A percentile compares a stretch with the other conserved stretches of the same genome.
Evolutionary conservation across 2,113 vertebrate genomes (phyloP).

Genomic region (Nothoprocta perdicaria): DNA sequence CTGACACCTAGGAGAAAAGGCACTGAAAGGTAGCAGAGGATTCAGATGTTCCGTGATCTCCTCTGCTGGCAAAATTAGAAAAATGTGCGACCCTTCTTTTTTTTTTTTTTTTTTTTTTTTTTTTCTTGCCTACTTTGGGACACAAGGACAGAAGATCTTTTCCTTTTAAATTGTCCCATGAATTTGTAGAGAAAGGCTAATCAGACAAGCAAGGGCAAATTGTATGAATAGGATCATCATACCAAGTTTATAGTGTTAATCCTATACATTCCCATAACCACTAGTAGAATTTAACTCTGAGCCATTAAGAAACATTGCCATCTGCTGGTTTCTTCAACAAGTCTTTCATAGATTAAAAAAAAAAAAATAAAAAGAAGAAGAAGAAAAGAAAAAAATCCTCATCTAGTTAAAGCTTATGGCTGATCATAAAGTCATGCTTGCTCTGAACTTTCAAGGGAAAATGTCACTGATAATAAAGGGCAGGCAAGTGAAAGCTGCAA

Average conservation of each 20-base stretch:
- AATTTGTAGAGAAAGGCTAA: background rate
- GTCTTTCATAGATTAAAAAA: background rate
- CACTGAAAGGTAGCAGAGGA: background rate
- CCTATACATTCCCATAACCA: background rate
- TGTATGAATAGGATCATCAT: background rate
- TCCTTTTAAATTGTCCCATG: background rate
- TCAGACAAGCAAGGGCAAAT: background rate
- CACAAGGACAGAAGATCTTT: background rate
- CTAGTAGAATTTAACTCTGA: background rate
- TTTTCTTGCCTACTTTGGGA: background rate
- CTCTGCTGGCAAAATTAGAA: background rate
- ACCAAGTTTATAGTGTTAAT: background rate
- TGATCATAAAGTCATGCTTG: conserved; percentile 52
- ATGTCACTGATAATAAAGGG: conserved; percentile 68
- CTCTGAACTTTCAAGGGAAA: conserved; percentile 65
- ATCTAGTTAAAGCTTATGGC: conserved; percentile 32
- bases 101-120: background rate
- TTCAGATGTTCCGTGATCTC: background rate
- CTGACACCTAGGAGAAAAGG: background rate
- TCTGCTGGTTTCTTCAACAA: conserved; percentile 57
- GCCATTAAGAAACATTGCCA: conserved; percentile 77
- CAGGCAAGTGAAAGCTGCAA: conserved; percentile 17
- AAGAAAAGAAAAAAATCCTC: background rate
- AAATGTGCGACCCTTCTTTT: background rate
- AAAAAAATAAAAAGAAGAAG: background rate